These are phyloP conservation scores for Delphinapterus leucas DNA, from an alignment of 2,113 vertebrate genomes.

Conservation along the genomic window DNA sequence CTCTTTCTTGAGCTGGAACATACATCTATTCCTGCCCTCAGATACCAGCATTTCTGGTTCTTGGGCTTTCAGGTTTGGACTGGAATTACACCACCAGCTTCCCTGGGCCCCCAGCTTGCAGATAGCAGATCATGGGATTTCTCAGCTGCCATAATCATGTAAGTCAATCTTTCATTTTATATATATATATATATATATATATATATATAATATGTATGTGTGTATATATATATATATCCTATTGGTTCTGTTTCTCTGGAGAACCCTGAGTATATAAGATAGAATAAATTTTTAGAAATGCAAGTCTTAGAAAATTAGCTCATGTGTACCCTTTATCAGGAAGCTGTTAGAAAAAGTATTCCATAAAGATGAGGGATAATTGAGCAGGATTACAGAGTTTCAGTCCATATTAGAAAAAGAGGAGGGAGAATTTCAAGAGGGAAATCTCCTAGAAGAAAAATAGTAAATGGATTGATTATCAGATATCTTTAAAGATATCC, in stretches of 20 bases:
- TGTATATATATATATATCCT: not conserved
- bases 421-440: not conserved
- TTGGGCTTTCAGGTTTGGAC: not conserved
- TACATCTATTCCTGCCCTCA: not conserved
- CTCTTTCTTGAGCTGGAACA: not conserved
- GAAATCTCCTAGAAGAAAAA: not conserved
- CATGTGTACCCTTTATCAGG: not conserved
- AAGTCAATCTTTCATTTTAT: not conserved
- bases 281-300: not conserved
- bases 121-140: not conserved
- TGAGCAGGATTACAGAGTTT: not conserved
- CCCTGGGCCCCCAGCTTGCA: not conserved
- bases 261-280: not conserved
- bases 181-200: not conserved
- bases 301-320: not conserved
- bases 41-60: not conserved
- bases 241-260: not conserved
- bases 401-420: not conserved
- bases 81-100: not conserved
- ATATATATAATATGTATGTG: too few relatives aligned
- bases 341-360: not conserved
- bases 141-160: not conserved
- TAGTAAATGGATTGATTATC: not conserved
- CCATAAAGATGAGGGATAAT: not conserved
- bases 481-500: not conserved